phyloP scores from a whole-genome alignment of 2,113 vertebrate species.

The Psilopsiagon aurifrons region DNA sequence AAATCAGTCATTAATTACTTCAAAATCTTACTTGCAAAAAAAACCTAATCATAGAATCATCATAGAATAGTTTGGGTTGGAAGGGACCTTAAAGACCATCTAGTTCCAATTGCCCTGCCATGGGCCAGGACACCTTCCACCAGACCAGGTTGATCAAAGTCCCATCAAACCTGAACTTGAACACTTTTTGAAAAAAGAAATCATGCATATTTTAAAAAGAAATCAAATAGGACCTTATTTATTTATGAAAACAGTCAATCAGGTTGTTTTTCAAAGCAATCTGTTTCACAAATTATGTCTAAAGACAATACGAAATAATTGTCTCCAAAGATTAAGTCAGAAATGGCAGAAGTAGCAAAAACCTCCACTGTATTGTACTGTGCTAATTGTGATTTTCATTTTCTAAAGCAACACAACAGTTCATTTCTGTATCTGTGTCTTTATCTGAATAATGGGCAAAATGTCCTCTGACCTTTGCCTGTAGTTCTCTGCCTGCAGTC shows the following conservation, averaged over 20 bases:
- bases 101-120: neutral
- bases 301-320: neutral
- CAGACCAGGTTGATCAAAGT: neutral
- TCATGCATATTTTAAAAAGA: neutral
- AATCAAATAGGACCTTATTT: neutral
- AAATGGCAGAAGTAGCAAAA: neutral
- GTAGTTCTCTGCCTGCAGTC: neutral
- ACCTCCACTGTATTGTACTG: neutral
- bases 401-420: neutral
- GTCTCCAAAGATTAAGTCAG: neutral
- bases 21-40: neutral
- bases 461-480: slow-evolving; percentile 2
- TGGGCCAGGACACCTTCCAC: neutral
- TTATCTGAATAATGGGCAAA: slow-evolving; percentile 11
- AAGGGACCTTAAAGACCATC: neutral
- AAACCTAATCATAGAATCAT: neutral
- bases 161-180: neutral
- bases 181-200: neutral
- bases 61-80: neutral
- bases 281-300: neutral
- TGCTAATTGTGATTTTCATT: neutral
- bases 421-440: neutral
- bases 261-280: neutral
- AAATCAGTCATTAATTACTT: neutral
- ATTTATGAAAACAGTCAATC: neutral